Percentiles rank a stretch among this genome's conserved stretches.
phyloP scores from a whole-genome alignment of 2,113 vertebrate species.

The Bombycilla garrulus region DNA sequence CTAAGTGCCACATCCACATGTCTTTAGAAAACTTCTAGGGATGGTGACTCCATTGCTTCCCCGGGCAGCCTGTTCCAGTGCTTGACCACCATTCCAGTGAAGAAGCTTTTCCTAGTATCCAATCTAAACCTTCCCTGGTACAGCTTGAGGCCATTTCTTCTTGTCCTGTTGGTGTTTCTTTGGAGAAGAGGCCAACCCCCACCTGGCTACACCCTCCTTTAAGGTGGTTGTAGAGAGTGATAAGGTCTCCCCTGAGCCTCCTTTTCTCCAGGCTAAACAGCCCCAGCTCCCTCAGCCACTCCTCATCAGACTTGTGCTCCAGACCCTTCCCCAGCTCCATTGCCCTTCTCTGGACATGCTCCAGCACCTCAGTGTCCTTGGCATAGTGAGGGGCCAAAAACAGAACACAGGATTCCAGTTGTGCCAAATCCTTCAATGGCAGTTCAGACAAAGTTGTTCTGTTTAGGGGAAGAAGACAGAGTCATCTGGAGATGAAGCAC shows the following conservation, averaged over 20 bases:
- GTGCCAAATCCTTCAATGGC: background rate
- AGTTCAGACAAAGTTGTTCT: background rate
- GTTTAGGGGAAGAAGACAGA: background rate
- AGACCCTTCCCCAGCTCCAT: background rate
- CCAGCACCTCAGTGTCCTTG: background rate
- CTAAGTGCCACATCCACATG: background rate
- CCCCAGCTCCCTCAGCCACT: background rate
- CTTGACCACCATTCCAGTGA: background rate
- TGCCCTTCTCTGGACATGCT: background rate
- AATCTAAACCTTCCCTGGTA: background rate
- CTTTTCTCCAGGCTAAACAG: background rate
- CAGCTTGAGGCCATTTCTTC: background rate
- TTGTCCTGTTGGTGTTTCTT: background rate
- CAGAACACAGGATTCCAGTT: background rate
- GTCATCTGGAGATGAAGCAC: background rate
- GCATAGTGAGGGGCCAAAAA: background rate
- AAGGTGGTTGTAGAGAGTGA: background rate
- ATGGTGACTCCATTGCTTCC: background rate
- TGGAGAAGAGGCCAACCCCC: accelerated
- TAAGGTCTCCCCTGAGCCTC: background rate
- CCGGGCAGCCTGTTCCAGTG: background rate
- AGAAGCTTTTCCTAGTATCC: background rate
- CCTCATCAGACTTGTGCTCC: background rate
- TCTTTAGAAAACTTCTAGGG: background rate
- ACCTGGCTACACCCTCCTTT: background rate